Evolutionary conservation across 1,140 invertebrate genomes (phyloP).

Genomic region (Eriocheir sinensis): DNA sequence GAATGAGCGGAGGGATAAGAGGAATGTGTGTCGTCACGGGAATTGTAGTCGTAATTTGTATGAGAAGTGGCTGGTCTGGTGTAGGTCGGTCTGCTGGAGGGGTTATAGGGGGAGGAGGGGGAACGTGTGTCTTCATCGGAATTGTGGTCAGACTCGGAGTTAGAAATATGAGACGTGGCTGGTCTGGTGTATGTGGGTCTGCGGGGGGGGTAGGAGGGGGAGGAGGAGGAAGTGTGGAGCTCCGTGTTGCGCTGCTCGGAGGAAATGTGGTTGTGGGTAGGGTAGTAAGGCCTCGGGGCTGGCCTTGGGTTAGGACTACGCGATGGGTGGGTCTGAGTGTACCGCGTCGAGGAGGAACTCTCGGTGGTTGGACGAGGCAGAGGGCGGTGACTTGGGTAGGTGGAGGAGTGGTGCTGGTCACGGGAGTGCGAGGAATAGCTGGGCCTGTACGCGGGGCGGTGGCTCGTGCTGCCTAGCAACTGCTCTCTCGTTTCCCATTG

Average conservation of each 20-base stretch:
- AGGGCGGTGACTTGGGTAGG: neutral
- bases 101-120: neutral
- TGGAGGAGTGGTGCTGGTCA: neutral
- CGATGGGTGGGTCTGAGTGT: neutral
- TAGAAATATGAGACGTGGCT: neutral
- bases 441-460: neutral
- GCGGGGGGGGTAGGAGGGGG: conserved; percentile 12
- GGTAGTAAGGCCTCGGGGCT: neutral
- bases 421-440: neutral
- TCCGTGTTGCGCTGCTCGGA: neutral
- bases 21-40: neutral
- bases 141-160: neutral
- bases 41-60: neutral
- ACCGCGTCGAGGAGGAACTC: neutral
- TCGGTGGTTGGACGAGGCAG: neutral
- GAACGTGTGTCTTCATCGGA: neutral
- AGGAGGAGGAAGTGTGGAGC: neutral
- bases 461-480: neutral
- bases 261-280: neutral
- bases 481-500: neutral
- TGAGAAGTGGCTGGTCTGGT: neutral
- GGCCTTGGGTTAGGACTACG: neutral
- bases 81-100: conserved; percentile 5
- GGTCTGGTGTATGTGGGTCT: neutral
- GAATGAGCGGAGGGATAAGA: too few relatives aligned